Base-by-base conservation (phyloP, 92 coral and sea anemone genomes). In the Plumapathes pennacea region DNA sequence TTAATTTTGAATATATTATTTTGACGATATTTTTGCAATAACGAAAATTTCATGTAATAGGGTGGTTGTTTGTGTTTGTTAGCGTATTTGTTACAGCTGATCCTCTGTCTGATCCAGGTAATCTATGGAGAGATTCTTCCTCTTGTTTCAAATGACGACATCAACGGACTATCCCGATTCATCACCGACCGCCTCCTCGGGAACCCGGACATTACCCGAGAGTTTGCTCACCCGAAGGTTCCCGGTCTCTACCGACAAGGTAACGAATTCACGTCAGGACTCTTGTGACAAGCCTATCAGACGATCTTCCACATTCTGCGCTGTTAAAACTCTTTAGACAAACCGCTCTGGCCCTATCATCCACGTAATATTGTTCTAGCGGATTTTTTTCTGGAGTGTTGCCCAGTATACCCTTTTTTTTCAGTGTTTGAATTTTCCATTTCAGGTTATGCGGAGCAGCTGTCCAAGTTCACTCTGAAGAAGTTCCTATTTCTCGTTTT, bases 71-170 rank as follows among this genome's bases (percentile, higher is more conserved):
- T n/a, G n/a, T n/a, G n/a, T n/a, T n/a, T n/a, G n/a, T n/a, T n/a
- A n/a, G n/a, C n/a, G n/a, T n/a, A n/a, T n/a, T n/a, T n/a, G n/a
- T n/a, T n/a, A n/a, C n/a, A n/a, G n/a, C n/a, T n/a, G n/a, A 23
- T 42, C 3, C 19, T 33, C 31, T 17, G 23, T 63, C 20, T 25
- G 24, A 45, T 74, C 39, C 71, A 91, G 97, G 82, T 85, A 33
- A 46, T 80, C 42, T 92, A 51, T 64, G 98, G 98, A 13, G 98
- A 92, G 54, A 81, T 92, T 28, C 67, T 92, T 11, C 96, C 98
- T 2, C 42, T 88, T 26, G 87, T 84, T 13, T 74, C 90, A 9
- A 92, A 88, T 78, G 60, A 69, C 67, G 98, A 92, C 46, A 48
- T 64, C 36, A 36, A 20, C 32, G 96, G 98, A 1, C 39, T 92